Percentiles rank a stretch among this genome's conserved stretches.
Conservation (phyloP, 2,113 vertebrate genomes). For the Bos indicus region DNA sequence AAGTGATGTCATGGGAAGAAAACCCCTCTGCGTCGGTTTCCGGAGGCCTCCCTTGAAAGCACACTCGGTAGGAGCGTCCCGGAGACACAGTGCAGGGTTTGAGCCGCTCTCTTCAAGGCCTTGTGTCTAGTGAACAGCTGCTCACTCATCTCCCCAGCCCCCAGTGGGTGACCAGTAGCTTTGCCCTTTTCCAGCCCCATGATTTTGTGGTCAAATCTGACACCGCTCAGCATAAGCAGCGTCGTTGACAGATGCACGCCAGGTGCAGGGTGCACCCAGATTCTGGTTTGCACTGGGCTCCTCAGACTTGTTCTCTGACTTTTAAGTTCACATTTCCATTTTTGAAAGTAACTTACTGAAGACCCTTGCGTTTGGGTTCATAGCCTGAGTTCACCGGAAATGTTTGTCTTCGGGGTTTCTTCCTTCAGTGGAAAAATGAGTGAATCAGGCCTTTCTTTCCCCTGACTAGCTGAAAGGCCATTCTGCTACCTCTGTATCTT, state of each 20-base stretch:
- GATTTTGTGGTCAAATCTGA: background rate
- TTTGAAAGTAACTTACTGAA: background rate
- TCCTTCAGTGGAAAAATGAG: background rate
- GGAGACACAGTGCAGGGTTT: background rate
- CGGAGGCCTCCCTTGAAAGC: too few relatives aligned
- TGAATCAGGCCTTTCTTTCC: background rate
- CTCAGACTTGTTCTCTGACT: background rate
- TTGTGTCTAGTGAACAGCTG: background rate
- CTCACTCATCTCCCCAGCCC: background rate
- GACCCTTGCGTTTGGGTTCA: background rate
- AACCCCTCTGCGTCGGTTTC: background rate
- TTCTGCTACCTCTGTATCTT: background rate
- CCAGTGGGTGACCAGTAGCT: background rate
- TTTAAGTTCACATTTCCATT: background rate
- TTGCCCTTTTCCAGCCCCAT: background rate
- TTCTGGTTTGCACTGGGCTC: background rate
- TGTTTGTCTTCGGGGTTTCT: background rate
- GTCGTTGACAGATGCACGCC: rapidly evolving
- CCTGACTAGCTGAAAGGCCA: background rate
- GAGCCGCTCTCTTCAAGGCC: background rate
- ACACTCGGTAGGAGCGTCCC: background rate
- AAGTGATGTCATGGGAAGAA: background rate
- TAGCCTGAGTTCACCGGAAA: background rate
- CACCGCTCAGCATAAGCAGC: too few relatives aligned
- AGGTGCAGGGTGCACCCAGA: background rate